Conservation (phyloP, 2,113 vertebrate species). For the Chloroceryle aenea region DNA sequence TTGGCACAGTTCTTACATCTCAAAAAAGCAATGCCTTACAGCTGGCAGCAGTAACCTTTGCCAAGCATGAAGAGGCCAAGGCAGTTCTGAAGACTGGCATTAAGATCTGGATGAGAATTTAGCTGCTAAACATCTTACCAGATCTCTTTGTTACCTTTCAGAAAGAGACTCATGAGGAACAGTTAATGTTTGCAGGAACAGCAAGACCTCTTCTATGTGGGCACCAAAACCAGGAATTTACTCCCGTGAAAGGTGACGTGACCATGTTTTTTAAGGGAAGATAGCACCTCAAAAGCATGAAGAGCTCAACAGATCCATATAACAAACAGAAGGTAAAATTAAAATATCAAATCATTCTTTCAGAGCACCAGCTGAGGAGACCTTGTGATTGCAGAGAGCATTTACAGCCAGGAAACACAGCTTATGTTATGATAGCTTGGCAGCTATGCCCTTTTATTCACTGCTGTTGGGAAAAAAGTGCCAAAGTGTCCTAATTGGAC, state of each 20-base stretch:
- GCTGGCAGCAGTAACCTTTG: neutral
- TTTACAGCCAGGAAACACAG: neutral
- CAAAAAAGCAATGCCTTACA: neutral
- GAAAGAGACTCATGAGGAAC: neutral
- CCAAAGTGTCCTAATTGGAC: neutral
- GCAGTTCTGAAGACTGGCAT: neutral
- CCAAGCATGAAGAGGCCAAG: neutral
- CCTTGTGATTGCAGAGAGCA: neutral
- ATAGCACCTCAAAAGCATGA: neutral
- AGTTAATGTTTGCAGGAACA: neutral
- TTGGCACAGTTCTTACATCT: neutral
- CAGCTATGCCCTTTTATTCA: neutral
- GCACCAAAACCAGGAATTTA: neutral
- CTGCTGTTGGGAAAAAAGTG: neutral
- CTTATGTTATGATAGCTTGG: neutral
- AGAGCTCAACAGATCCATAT: neutral
- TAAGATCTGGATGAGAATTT: neutral
- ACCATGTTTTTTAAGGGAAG: neutral
- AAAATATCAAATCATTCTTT: neutral
- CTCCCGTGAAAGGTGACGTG: neutral
- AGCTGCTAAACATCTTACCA: neutral
- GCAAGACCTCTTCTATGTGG: neutral
- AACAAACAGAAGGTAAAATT: neutral
- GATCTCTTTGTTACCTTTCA: neutral
- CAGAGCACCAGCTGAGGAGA: neutral